Evolutionary conservation across 2,797 vertebrate genomes (phyloP).

Genomic region (Rallus crepitans): DNA sequence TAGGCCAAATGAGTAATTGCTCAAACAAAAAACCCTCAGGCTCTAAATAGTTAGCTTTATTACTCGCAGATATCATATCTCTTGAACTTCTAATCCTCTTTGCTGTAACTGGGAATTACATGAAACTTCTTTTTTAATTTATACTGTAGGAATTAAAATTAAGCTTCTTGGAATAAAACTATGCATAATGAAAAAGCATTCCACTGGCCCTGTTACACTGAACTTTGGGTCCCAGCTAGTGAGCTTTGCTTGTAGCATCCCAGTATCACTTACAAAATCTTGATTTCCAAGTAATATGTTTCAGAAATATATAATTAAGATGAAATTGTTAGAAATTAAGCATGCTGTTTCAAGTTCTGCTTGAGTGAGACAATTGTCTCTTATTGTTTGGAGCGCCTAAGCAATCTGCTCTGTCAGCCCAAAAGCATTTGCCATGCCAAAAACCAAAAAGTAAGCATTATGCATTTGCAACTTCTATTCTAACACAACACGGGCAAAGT

Average conservation of each 20-base stretch:
- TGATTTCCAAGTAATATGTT: background rate
- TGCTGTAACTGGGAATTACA: background rate
- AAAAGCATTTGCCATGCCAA: background rate
- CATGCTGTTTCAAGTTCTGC: background rate
- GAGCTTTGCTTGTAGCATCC: background rate
- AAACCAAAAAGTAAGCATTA: background rate
- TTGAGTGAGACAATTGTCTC: background rate
- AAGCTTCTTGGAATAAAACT: background rate
- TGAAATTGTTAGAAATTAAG: background rate
- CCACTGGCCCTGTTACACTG: background rate
- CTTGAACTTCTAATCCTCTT: background rate
- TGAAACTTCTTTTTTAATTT: background rate
- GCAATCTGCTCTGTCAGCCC: background rate
- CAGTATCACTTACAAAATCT: background rate
- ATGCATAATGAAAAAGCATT: background rate
- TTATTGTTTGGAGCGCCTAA: background rate
- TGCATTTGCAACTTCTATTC: background rate
- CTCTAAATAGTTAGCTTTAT: background rate
- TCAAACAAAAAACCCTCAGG: slow-evolving; percentile 1
- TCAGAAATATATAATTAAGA: background rate
- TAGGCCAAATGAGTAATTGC: slow-evolving; percentile 23
- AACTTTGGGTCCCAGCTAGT: background rate
- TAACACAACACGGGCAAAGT: background rate
- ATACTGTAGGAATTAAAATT: background rate
- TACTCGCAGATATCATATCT: background rate